Percentiles rank a stretch among this genome's conserved stretches.
These are phyloP conservation scores for Chiroxiphia lanceolata DNA, from an alignment of 2,797 vertebrate species.

Conservation along the genomic window DNA sequence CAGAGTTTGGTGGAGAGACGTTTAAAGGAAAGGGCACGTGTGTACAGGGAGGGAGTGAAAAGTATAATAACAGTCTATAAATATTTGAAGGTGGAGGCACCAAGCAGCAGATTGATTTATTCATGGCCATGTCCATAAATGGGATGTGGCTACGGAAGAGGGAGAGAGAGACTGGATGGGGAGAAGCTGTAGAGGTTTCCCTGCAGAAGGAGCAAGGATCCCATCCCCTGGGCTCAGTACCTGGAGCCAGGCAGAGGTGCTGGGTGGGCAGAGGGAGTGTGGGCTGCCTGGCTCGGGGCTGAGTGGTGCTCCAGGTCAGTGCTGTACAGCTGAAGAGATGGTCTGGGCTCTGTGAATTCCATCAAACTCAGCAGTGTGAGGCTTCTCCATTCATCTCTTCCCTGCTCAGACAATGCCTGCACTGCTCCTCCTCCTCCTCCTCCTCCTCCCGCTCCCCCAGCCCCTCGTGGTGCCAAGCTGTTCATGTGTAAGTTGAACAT, in stretches of 20 bases:
- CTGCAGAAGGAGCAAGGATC: not conserved
- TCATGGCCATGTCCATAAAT: conserved; percentile 9
- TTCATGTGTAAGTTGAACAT: conserved; percentile 47
- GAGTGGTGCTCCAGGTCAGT: not conserved
- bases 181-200: not conserved
- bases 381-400: not conserved
- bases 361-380: fast-evolving
- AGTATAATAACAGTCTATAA: conserved; percentile 63
- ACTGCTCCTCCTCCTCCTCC: not conserved
- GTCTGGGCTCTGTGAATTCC: not conserved
- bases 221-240: not conserved
- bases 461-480: conserved; percentile 32
- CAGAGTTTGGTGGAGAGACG: conserved; percentile 21
- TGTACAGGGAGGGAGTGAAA: conserved; percentile 58
- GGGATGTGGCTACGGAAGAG: conserved; percentile 8
- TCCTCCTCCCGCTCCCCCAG: not conserved
- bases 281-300: not conserved
- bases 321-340: not conserved
- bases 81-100: conserved; percentile 65
- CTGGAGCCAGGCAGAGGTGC: not conserved
- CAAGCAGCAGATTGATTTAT: conserved; percentile 62
- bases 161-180: not conserved
- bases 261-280: fast-evolving
- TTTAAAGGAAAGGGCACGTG: conserved; percentile 50
- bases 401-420: not conserved